phyloP scores from a whole-genome alignment of 1,140 invertebrate genomes.

The Adelges cooleyi region DNA sequence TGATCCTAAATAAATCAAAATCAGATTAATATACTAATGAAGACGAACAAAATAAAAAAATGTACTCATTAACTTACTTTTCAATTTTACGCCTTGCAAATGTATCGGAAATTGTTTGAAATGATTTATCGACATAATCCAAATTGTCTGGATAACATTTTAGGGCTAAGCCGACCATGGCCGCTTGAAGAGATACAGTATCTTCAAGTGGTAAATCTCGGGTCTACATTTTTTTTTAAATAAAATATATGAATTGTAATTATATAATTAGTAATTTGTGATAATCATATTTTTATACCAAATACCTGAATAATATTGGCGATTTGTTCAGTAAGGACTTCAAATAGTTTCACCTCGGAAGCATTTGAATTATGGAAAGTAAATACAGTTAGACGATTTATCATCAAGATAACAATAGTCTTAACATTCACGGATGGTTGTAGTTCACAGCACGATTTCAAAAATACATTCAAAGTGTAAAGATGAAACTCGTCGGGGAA shows the following conservation, averaged over 20 bases:
- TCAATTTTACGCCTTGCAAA: slow-evolving; percentile 66
- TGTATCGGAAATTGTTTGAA: slow-evolving; percentile 78
- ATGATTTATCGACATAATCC: slow-evolving; percentile 90
- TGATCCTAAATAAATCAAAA: slow-evolving; percentile 45
- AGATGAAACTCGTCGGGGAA: slow-evolving; percentile 99
- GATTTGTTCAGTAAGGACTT: slow-evolving; percentile 97
- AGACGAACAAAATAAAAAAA: neutral
- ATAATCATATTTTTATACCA: neutral
- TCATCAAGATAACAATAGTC: slow-evolving; percentile 94
- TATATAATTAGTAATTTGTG: neutral
- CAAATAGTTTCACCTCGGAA: slow-evolving; percentile 85
- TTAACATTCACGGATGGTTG: slow-evolving; percentile 94
- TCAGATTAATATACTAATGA: neutral
- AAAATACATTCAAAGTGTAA: slow-evolving; percentile 84
- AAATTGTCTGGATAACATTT: slow-evolving; percentile 92
- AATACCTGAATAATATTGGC: slow-evolving; percentile 81
- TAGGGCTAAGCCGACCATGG: slow-evolving; percentile 85
- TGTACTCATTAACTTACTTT: slow-evolving; percentile 45
- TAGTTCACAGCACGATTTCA: slow-evolving; percentile 93
- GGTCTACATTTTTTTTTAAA: slow-evolving; percentile 8
- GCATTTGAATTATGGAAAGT: slow-evolving; percentile 56
- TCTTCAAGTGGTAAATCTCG: slow-evolving; percentile 88
- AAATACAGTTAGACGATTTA: slow-evolving; percentile 78
- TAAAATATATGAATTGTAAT: neutral
- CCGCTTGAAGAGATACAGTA: slow-evolving; percentile 89